Evolutionary conservation across 2,797 vertebrate species (phyloP).

Genomic region (Platalea minor): DNA sequence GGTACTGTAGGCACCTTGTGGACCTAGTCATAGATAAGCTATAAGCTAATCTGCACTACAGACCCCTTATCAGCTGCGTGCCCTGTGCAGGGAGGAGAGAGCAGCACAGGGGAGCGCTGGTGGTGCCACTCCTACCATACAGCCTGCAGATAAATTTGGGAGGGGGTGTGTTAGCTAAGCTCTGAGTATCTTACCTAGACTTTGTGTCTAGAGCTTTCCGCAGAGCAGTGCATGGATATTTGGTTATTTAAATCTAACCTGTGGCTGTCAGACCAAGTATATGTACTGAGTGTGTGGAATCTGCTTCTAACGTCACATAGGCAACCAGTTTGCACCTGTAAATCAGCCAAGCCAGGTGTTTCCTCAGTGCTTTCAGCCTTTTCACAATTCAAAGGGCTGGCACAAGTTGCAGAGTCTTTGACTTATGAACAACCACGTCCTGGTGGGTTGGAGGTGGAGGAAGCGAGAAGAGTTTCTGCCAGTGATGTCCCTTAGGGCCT

Average conservation of each 20-base stretch:
- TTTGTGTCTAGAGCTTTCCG: not conserved
- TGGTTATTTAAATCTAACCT: not conserved
- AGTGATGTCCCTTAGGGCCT: accelerated
- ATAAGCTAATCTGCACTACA: not conserved
- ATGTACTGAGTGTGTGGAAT: not conserved
- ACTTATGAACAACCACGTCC: not conserved
- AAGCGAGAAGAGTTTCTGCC: not conserved
- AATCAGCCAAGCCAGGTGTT: not conserved
- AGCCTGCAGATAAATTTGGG: not conserved
- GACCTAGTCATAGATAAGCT: not conserved
- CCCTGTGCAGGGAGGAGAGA: not conserved
- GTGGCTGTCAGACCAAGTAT: not conserved
- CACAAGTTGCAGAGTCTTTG: not conserved
- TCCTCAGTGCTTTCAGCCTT: not conserved
- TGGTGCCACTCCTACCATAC: not conserved
- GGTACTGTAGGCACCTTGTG: not conserved
- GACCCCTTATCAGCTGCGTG: not conserved
- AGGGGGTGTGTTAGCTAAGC: not conserved
- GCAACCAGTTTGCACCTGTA: not conserved
- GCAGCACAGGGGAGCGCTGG: not conserved
- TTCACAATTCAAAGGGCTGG: not conserved
- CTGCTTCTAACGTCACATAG: not conserved
- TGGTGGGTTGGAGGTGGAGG: not conserved
- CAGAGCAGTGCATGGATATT: not conserved
- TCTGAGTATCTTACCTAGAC: not conserved